Percentiles rank a stretch among this genome's conserved stretches.
phyloP scores from a whole-genome alignment of 2,888 invertebrate species.

The Hirtodrosophila trivittata region DNA sequence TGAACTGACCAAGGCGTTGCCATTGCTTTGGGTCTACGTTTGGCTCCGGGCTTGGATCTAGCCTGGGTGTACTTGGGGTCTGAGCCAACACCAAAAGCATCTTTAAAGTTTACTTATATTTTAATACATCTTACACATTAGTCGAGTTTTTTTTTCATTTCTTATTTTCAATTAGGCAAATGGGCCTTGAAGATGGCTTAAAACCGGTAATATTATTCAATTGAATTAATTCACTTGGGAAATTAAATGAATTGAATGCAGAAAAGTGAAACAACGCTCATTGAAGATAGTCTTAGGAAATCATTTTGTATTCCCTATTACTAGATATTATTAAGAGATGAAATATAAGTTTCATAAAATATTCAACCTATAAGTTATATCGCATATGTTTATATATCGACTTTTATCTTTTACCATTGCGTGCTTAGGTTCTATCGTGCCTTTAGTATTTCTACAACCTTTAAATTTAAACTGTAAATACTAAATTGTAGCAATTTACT shows the following conservation, averaged over 20 bases:
- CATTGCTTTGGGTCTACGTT: slow-evolving; percentile 39
- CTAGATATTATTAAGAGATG: too few species aligned
- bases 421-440: not conserved
- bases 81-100: slow-evolving; percentile 22
- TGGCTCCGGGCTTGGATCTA: slow-evolving; percentile 27
- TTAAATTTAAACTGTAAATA: not conserved
- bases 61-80: slow-evolving; percentile 12
- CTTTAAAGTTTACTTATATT: slow-evolving; percentile 53
- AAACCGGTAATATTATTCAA: slow-evolving; percentile 15
- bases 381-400: not conserved
- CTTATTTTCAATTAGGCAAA: slow-evolving; percentile 64
- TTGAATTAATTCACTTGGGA: slow-evolving; percentile 4
- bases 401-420: not conserved
- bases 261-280: too few species aligned
- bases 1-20: slow-evolving; percentile 69
- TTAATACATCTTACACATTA: slow-evolving; percentile 32
- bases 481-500: not conserved
- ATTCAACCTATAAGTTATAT: too few species aligned
- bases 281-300: too few species aligned
- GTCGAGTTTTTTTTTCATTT: slow-evolving; percentile 26
- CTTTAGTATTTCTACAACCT: not conserved
- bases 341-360: too few species aligned
- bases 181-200: too few species aligned
- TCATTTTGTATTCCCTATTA: too few species aligned
- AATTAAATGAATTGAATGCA: not conserved